Percentiles rank a stretch among this genome's conserved stretches.
These are phyloP conservation scores for Polydrusus tereticollis DNA, from an alignment of 2,888 invertebrate genomes.

Conservation along the genomic window DNA sequence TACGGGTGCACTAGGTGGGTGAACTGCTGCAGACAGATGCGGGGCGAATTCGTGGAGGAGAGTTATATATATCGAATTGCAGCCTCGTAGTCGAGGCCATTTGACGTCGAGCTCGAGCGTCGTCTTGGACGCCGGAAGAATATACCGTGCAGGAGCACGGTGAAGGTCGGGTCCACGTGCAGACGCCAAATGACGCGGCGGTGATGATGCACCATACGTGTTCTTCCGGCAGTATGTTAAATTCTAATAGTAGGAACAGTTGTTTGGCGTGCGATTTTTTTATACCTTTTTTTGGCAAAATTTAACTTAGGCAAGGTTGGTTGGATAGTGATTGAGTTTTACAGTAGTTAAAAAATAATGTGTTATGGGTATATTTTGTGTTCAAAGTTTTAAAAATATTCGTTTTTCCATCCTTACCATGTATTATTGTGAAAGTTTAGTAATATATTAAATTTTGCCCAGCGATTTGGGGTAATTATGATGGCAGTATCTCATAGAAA, in stretches of 20 bases:
- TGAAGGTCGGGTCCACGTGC: constrained; percentile 44
- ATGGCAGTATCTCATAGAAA: too few species aligned
- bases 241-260: neutral
- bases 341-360: too few species aligned
- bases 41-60: constrained; percentile 47
- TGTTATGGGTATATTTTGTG: too few species aligned
- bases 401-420: too few species aligned
- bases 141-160: constrained; percentile 37
- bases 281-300: neutral
- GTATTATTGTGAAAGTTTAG: too few species aligned
- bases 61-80: constrained; percentile 50
- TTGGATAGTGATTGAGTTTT: too few species aligned
- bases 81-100: constrained; percentile 49
- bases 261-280: neutral
- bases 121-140: constrained; percentile 48
- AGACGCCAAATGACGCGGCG: constrained; percentile 3
- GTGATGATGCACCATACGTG: neutral
- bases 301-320: neutral
- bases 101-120: constrained; percentile 34
- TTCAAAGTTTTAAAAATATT: too few species aligned
- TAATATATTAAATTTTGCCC: too few species aligned
- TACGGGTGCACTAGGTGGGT: constrained; percentile 49
- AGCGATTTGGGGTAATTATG: too few species aligned
- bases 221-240: constrained; percentile 9
- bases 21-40: constrained; percentile 50